Evolutionary conservation across 1,140 invertebrate genomes (phyloP).

Genomic region (Aphis gossypii): DNA sequence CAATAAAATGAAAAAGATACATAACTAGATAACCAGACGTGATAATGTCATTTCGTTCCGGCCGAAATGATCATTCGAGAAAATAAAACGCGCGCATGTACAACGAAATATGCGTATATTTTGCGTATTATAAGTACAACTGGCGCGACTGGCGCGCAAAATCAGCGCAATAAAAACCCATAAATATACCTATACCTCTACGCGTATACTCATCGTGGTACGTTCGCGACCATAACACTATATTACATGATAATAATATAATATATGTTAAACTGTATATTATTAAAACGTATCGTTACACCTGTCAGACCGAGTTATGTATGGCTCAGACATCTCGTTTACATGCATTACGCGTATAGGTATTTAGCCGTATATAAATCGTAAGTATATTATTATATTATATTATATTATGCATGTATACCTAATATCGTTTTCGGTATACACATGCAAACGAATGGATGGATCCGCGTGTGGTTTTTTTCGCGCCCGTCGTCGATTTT

Average conservation of each 20-base stretch:
- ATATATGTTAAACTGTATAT: background rate
- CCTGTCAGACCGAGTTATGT: slow-evolving; percentile 37
- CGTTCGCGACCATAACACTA: background rate
- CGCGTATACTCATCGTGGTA: too few relatives aligned
- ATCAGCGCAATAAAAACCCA: background rate
- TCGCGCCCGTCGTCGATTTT: slow-evolving; percentile 5
- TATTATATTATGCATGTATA: background rate
- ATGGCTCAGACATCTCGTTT: background rate
- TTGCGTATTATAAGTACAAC: background rate
- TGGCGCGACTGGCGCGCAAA: too few relatives aligned
- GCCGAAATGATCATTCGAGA: too few relatives aligned
- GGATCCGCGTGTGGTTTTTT: background rate
- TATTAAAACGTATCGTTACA: slow-evolving; percentile 53
- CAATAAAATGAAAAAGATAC: background rate
- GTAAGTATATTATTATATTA: background rate
- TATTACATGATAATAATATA: background rate
- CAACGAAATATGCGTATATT: background rate
- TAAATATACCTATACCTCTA: background rate
- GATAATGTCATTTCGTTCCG: background rate
- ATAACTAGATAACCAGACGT: background rate
- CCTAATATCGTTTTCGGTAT: background rate
- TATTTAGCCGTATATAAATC: background rate
- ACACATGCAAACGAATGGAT: background rate
- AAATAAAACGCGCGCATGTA: background rate
- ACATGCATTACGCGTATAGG: background rate